A percentile compares a stretch with the other conserved stretches of the same genome.
These are phyloP conservation scores for Mastomys natalensis DNA, from an alignment of 2,113 vertebrate species.

Conservation along the genomic window DNA sequence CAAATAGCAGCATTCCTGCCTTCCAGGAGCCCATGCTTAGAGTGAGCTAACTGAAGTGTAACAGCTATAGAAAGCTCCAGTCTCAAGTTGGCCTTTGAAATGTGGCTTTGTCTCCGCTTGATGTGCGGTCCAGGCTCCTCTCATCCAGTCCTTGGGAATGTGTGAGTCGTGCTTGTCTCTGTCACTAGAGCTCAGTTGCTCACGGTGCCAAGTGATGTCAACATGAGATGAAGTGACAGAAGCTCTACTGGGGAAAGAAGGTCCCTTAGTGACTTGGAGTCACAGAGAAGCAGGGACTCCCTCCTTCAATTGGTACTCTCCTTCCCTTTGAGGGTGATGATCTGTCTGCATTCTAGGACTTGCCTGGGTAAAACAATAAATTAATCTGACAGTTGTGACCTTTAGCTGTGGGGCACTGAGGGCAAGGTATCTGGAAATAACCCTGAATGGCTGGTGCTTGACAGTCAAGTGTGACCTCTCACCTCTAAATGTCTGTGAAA, in stretches of 20 bases:
- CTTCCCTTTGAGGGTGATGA: neutral
- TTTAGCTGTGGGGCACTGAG: neutral
- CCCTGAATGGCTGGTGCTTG: neutral
- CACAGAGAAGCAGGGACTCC: neutral
- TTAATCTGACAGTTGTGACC: neutral
- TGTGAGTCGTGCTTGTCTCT: neutral
- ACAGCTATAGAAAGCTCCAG: neutral
- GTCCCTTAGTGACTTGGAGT: neutral
- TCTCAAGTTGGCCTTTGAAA: slow-evolving; percentile 3
- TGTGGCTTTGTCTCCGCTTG: slow-evolving; percentile 1
- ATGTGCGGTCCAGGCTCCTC: neutral
- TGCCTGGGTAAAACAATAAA: neutral
- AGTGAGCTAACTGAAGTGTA: neutral
- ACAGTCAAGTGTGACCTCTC: neutral
- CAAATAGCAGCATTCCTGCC: neutral
- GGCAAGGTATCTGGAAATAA: neutral
- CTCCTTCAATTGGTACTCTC: neutral
- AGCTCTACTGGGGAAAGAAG: neutral
- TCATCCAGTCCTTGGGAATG: neutral
- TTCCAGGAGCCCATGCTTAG: neutral
- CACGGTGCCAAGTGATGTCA: neutral
- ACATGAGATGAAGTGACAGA: neutral
- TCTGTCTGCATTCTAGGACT: neutral
- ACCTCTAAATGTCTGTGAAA: slow-evolving; percentile 14
- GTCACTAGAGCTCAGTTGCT: neutral